Evolutionary conservation across 1,140 invertebrate genomes (phyloP), one percentile per base, ranked within the genome.

Genomic region (Kradibia gibbosae): DNA sequence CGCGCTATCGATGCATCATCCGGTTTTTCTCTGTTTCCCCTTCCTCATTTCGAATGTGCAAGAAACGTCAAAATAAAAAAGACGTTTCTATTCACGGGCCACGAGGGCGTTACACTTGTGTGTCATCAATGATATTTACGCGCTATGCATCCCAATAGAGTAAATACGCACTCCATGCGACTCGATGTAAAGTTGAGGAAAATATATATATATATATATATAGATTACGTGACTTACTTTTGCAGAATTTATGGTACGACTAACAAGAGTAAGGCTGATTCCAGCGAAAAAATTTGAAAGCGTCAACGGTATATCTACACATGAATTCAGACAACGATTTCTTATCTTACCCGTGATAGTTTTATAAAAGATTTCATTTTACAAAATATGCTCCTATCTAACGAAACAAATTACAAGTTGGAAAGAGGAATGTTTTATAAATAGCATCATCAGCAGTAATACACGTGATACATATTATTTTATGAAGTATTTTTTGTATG

Each of bases 1-100:
- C 78, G 17, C 20, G 13, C 20, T 25, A 78, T 78, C 83, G 72
- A 85, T 85, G 79, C 82, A 85, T 85, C 85, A 85, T 86, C n/a
- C n/a, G n/a, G n/a, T n/a, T n/a, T n/a, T n/a, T 86, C 84, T 82
- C 83, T n/a, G 77, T 81, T 67, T 76, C 78, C 36, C 34, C 65
- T 20, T 5, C 25, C 60, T n/a, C 28, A 13, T 11, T n/a, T 22
- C 28, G 34, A 31, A 20, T 31, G 28, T 31, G 31, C 36, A 17
- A 20, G 55, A 53, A 31, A 39, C 34, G 31, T 25, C 50, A 45
- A 72, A 20, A 34, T 60, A 67, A 31, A 45, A 80, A 73, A 67
- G 73, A 81, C 62, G 62, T 50, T 76, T 81, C 62, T 73, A 62
- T 78, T 76, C 62, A 20, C 62, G 70, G 48, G 4, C 10, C 42